Percentiles rank a stretch among this genome's conserved stretches.
phyloP scores from a whole-genome alignment of 2,888 invertebrate genomes.

The Andrena trimmerana region DNA sequence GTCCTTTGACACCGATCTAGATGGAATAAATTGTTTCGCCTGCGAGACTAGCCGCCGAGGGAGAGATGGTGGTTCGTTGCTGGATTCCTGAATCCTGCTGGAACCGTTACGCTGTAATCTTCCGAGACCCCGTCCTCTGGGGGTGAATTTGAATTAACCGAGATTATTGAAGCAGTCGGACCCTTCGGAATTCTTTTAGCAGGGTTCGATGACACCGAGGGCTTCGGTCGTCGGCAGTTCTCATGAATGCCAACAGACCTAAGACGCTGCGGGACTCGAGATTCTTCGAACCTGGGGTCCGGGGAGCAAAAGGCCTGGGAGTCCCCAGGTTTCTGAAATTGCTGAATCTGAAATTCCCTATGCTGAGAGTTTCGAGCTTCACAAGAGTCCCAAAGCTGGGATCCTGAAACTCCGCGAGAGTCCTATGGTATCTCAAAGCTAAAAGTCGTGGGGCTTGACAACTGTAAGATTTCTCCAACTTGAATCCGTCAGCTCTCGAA shows the following conservation, averaged over 20 bases:
- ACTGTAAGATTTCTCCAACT: not conserved
- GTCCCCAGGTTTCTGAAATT: not conserved
- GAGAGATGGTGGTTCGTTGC: not conserved
- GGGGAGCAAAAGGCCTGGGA: not conserved
- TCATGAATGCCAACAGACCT: not conserved
- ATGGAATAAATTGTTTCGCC: conserved; percentile 47
- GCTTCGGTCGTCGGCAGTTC: not conserved
- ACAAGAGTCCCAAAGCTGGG: not conserved
- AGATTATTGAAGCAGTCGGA: not conserved
- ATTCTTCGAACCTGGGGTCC: not conserved
- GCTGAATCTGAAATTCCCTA: not conserved
- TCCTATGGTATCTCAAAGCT: not conserved
- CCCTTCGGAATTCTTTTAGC: not conserved
- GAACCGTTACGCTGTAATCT: not conserved
- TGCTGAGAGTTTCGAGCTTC: not conserved
- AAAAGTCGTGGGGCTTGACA: not conserved
- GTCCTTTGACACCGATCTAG: conserved; percentile 46
- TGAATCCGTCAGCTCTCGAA: not conserved
- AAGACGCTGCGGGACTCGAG: not conserved
- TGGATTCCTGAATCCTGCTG: not conserved
- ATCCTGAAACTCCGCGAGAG: not conserved
- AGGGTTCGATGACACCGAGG: not conserved
- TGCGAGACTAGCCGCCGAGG: not conserved
- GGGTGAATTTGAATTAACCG: conserved; percentile 6
- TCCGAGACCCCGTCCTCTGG: not conserved